phyloP scores from a whole-genome alignment of 53 echinoderm and acorn worm genomes.

The Zoroaster sp. region DNA sequence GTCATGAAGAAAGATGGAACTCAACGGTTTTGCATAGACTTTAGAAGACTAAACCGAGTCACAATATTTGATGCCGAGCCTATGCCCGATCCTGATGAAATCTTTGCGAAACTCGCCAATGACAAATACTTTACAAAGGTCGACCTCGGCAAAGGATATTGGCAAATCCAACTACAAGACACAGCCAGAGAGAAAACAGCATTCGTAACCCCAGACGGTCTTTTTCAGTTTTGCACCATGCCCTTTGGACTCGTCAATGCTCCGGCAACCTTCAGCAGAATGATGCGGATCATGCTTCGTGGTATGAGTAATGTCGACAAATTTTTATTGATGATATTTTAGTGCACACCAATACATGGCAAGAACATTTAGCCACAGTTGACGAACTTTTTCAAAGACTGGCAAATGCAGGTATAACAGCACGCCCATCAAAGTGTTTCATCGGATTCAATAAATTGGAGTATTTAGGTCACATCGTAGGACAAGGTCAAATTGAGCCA shows the following conservation, averaged over 20 bases:
- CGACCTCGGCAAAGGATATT: constrained; percentile 27
- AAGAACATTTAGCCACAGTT: constrained; percentile 53
- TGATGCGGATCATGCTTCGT: constrained; percentile 45
- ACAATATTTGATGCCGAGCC: constrained; percentile 20
- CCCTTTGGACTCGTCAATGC: constrained; percentile 60
- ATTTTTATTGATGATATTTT: constrained; percentile 75
- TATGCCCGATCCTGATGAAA: no score
- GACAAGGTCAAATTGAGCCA: constrained; percentile 41
- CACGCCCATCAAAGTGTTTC: constrained; percentile 58
- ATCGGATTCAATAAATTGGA: no score
- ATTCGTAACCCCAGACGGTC: constrained; percentile 46
- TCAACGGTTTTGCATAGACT: constrained; percentile 26
- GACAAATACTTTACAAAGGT: constrained; percentile 32
- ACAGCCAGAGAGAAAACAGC: constrained; percentile 24
- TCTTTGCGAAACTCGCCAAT: constrained; percentile 13
- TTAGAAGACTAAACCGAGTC: constrained; percentile 7
- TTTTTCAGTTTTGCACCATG: constrained; percentile 50
- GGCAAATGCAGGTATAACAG: neutral
- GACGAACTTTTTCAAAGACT: neutral
- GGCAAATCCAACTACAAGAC: constrained; percentile 17
- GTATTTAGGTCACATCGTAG: constrained; percentile 56
- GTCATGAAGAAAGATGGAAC: constrained; percentile 6
- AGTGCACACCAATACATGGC: constrained; percentile 53
- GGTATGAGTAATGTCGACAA: constrained; percentile 16
- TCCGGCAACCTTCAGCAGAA: constrained; percentile 52